phyloP scores from a whole-genome alignment of 2,797 vertebrate species.

The Podarcis lilfordi region DNA sequence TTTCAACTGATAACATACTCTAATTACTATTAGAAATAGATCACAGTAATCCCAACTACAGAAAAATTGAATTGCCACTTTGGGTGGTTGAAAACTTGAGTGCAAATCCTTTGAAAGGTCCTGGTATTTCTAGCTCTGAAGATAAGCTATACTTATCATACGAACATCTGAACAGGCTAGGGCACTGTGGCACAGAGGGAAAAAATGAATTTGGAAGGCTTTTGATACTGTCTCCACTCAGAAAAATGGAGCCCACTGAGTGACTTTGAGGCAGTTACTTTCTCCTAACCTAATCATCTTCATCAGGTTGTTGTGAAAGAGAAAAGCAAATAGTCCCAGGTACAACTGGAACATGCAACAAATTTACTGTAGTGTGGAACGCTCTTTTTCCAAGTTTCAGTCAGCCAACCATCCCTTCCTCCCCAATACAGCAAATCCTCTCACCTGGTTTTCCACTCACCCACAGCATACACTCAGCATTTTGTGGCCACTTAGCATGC shows the following conservation, averaged over 20 bases:
- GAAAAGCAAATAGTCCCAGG: background rate
- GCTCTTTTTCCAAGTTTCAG: background rate
- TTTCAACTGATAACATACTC: conserved; percentile 1
- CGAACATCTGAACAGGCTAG: background rate
- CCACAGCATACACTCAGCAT: background rate
- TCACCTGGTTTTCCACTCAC: background rate
- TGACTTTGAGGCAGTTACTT: background rate
- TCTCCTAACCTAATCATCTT: background rate
- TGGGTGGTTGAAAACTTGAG: conserved; percentile 30
- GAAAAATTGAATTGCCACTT: conserved; percentile 14
- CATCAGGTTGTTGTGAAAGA: background rate
- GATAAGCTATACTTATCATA: background rate
- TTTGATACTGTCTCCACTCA: background rate
- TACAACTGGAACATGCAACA: background rate
- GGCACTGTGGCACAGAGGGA: background rate
- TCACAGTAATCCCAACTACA: background rate
- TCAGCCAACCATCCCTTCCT: background rate
- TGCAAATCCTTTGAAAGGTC: conserved; percentile 30
- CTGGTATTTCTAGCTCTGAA: background rate
- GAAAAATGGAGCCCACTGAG: background rate
- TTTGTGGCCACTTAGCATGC: background rate
- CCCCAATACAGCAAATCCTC: background rate
- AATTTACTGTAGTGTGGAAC: too few species aligned
- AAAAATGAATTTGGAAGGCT: too few species aligned
- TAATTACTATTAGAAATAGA: background rate